phyloP scores from a whole-genome alignment of 1,140 invertebrate genomes.

The Drosophila tsacasi region DNA sequence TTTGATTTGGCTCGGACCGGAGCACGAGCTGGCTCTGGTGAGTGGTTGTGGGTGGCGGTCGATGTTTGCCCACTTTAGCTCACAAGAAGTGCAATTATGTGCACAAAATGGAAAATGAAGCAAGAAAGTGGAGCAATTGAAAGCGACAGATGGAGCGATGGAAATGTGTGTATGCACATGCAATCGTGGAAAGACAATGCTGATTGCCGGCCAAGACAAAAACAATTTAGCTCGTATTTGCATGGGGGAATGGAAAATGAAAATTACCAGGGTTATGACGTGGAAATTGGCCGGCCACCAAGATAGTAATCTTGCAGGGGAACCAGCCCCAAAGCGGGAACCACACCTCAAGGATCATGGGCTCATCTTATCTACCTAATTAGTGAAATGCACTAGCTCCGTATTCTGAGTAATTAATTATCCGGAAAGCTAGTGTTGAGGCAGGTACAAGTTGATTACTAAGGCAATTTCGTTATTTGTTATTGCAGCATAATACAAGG shows the following conservation, averaged over 20 bases:
- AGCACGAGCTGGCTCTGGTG: conserved; percentile 14
- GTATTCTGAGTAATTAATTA: conserved; percentile 15
- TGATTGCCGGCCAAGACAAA: conserved; percentile 53
- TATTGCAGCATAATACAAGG: not conserved
- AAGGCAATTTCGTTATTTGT: not conserved
- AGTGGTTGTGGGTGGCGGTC: conserved; percentile 23
- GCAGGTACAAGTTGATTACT: not conserved
- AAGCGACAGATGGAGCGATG: conserved; percentile 50
- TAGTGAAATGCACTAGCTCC: conserved; percentile 22
- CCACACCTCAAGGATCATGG: conserved; percentile 1
- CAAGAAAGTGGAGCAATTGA: conserved; percentile 75
- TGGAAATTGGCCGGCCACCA: conserved; percentile 43
- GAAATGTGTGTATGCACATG: conserved; percentile 35
- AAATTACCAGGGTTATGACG: conserved; percentile 50
- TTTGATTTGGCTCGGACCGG: conserved; percentile 66
- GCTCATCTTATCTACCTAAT: conserved; percentile 38
- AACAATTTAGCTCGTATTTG: conserved; percentile 53
- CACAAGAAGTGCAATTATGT: conserved; percentile 82
- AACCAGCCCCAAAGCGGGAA: not conserved
- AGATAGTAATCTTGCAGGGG: conserved; percentile 35
- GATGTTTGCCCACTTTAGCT: conserved; percentile 60
- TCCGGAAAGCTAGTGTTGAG: not conserved
- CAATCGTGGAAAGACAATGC: conserved; percentile 50
- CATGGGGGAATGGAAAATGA: conserved; percentile 19
- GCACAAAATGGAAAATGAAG: conserved; percentile 73